phyloP scores from a whole-genome alignment of 2,888 invertebrate species.

The Agrilus biguttatus region DNA sequence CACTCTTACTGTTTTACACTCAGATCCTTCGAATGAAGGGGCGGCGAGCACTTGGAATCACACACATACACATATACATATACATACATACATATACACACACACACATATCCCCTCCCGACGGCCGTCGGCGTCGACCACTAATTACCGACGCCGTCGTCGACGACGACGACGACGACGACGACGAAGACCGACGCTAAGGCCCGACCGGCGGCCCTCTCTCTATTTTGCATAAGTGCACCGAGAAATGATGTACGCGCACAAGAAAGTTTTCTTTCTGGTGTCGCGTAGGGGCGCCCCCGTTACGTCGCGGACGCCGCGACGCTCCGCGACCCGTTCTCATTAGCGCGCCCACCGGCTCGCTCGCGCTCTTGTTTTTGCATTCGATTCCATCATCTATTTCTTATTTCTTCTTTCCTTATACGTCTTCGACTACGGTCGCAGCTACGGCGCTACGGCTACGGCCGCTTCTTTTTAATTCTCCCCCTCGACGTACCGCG shows the following conservation, averaged over 20 bases:
- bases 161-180: slow-evolving; percentile 23
- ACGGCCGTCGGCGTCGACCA: slow-evolving; percentile 23
- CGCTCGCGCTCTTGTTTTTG: slow-evolving; percentile 16
- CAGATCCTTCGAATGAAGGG: slow-evolving; percentile 33
- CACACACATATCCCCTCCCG: neutral
- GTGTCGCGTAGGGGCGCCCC: slow-evolving; percentile 12
- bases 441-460: too few relatives aligned
- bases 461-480: slow-evolving; percentile 6
- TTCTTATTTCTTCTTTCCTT: slow-evolving; percentile 9
- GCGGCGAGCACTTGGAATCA: slow-evolving; percentile 33
- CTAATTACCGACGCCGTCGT: slow-evolving; percentile 31
- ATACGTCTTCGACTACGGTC: neutral
- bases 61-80: slow-evolving; percentile 21
- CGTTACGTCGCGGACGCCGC: slow-evolving; percentile 8
- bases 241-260: slow-evolving; percentile 24
- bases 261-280: slow-evolving; percentile 28
- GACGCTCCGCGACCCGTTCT: slow-evolving; percentile 8
- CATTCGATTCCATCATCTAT: slow-evolving; percentile 10
- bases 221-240: slow-evolving; percentile 33
- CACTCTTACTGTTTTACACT: slow-evolving; percentile 35
- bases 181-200: slow-evolving; percentile 5
- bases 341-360: slow-evolving; percentile 9
- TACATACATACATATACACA: slow-evolving; percentile 3
- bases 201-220: slow-evolving; percentile 12
- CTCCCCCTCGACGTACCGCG: slow-evolving; percentile 4